Evolutionary conservation across 2,797 vertebrate species (phyloP), one percentile per base, ranked within the genome.

Genomic region (Chanos chanos): DNA sequence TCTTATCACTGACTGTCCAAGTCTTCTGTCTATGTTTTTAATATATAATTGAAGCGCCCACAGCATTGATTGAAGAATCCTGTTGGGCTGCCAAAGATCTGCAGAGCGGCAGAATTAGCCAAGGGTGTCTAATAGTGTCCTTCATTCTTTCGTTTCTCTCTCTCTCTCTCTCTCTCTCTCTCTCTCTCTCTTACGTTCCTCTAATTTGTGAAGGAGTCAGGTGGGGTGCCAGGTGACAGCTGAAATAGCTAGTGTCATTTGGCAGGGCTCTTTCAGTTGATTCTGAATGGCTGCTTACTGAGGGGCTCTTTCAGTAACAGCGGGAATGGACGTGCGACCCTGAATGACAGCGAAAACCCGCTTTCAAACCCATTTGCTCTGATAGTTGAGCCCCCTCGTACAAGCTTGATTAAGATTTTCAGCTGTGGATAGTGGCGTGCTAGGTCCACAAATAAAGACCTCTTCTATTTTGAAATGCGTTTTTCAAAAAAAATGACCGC

Each of bases 11-110:
- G 49, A 64, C 54, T 28, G 25, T 73, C 43, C 9, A 43, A 39
- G 40, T 55, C 61, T 40, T 52, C 25, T 30, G 52, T 30, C 73
- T 78, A n/a, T 78, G 75, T 79, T 80, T 74, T 73, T n/a, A 7
- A 72, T 83, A 49, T 65, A 81, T 84, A 83, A 86, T 85, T 85
- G 76, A 86, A 78, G 70, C 71, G 69, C 55, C 75, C 60, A 13
- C 72, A 66, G 70, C 36, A 67, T 80, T 78, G 76, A 81, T 75
- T 83, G 74, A 81, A 79, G 69, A 76, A 64, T 75, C 77, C 72
- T 81, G 81, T 81, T 73, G 48, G 54, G 62, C 63, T 72, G 66
- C 76, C 33, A 55, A 44, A 76, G 60, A 78, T 80, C 73, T 72
- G 70, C 51, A 28, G 57, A 66, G 81, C 62, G 10, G 72, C 19